phyloP scores from a whole-genome alignment of 2,113 vertebrate species.

The Crypturellus undulatus region DNA sequence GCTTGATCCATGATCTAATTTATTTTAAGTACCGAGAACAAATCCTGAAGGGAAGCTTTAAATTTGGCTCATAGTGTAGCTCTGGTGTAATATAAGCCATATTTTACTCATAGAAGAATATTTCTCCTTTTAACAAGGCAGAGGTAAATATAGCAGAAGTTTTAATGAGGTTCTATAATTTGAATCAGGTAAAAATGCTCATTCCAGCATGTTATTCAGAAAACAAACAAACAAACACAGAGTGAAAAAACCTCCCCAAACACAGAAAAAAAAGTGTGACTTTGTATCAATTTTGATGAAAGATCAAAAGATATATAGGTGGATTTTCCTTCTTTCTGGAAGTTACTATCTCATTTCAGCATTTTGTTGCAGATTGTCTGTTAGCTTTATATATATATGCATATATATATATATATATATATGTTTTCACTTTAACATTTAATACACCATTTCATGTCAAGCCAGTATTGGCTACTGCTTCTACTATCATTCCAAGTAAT shows the following conservation, averaged over 20 bases:
- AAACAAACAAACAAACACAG: background rate
- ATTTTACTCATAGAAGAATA: background rate
- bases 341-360: background rate
- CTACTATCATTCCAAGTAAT: background rate
- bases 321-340: background rate
- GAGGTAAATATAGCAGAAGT: background rate
- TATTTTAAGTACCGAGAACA: background rate
- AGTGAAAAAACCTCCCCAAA: background rate
- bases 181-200: background rate
- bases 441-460: background rate
- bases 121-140: background rate
- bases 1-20: background rate
- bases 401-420: no score
- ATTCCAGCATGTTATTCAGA: background rate
- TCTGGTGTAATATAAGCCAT: background rate
- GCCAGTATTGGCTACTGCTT: background rate
- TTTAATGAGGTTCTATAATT: background rate
- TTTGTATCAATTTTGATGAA: background rate
- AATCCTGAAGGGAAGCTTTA: background rate
- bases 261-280: background rate
- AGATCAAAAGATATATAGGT: background rate
- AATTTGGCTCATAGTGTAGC: background rate
- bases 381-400: background rate
- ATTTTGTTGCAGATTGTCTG: background rate
- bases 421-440: background rate